Evolutionary conservation across 2,888 invertebrate species (phyloP), one percentile per base, ranked within the genome.

Genomic region (Cylindroiulus punctatus): DNA sequence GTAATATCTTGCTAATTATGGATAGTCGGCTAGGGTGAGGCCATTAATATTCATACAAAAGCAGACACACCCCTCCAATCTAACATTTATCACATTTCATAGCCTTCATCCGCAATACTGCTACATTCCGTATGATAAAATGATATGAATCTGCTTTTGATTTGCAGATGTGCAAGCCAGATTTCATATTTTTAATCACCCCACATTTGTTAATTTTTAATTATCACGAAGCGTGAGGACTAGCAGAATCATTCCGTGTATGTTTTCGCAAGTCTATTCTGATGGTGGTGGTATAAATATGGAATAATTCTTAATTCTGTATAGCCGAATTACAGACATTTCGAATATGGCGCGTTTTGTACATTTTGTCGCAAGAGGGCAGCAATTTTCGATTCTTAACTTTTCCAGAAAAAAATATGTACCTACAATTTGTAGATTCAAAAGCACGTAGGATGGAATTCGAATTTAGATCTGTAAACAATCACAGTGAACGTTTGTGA

Each of bases 31-130:
- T 14, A 17, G 47, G 47, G 47, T 47, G 47, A 47, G 47, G 47
- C 47, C 47, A 47, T 47, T 47, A 47, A 47, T 47, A 47, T 47
- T 47, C 47, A 47, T 47, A 47, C 47, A 47, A 47, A 47, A 47
- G 47, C 47, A 47, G 47, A 47, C 47, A 47, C 47, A 47, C 47
- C 47, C 47, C 47, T 47, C 47, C 47, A 47, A 47, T 47, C 47
- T 47, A 47, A 47, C 47, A 47, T 47, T 47, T 47, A 47, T 47
- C 47, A 47, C 17, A 47, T 47, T 47, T 47, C 47, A 14, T 47
- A 47, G 47, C 47, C 47, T 47, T 47, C 47, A 47, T 47, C 47
- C 17, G 1, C 10, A 47, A 47, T 47, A 47, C 47, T 47, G 47
- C 17, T 14, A 14, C 5, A 47, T 47, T 47, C 47, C 47, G 14